phyloP scores from a whole-genome alignment of 1,140 invertebrate species.

The Penaeus chinensis region DNA sequence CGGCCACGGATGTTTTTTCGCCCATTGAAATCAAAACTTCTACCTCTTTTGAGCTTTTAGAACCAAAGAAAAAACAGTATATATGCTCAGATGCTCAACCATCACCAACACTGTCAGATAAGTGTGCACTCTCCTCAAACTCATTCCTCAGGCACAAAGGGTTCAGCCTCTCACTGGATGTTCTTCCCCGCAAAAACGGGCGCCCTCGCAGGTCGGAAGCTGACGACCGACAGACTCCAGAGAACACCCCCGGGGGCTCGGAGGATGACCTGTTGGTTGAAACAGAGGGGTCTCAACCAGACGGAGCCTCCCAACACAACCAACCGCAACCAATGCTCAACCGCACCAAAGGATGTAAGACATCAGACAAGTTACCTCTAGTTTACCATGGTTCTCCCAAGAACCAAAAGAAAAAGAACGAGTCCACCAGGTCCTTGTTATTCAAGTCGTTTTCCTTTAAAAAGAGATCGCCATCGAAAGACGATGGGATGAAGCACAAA shows the following conservation, averaged over 20 bases:
- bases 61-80: slow-evolving; percentile 50
- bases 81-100: slow-evolving; percentile 47
- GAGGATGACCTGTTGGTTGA: slow-evolving; percentile 49
- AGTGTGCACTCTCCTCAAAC: slow-evolving; percentile 42
- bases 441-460: slow-evolving; percentile 57
- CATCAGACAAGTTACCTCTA: slow-evolving; percentile 29
- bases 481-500: slow-evolving; percentile 39
- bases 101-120: slow-evolving; percentile 56
- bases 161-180: slow-evolving; percentile 50
- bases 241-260: slow-evolving; percentile 48
- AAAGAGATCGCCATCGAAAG: slow-evolving; percentile 47
- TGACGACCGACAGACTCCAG: slow-evolving; percentile 18
- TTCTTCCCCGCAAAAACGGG: slow-evolving; percentile 49
- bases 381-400: slow-evolving; percentile 37
- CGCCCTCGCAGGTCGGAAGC: slow-evolving; percentile 16
- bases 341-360: slow-evolving; percentile 25
- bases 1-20: slow-evolving; percentile 29
- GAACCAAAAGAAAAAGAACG: slow-evolving; percentile 40
- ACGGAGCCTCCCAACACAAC: slow-evolving; percentile 13
- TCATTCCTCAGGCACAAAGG: slow-evolving; percentile 52
- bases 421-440: slow-evolving; percentile 41
- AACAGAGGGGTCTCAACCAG: slow-evolving; percentile 9
- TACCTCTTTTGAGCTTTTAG: slow-evolving; percentile 57
- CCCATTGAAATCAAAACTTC: slow-evolving; percentile 54
- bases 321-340: slow-evolving; percentile 45